Base-by-base conservation (phyloP, 2,888 invertebrate species). In the Morinoia aosen region DNA sequence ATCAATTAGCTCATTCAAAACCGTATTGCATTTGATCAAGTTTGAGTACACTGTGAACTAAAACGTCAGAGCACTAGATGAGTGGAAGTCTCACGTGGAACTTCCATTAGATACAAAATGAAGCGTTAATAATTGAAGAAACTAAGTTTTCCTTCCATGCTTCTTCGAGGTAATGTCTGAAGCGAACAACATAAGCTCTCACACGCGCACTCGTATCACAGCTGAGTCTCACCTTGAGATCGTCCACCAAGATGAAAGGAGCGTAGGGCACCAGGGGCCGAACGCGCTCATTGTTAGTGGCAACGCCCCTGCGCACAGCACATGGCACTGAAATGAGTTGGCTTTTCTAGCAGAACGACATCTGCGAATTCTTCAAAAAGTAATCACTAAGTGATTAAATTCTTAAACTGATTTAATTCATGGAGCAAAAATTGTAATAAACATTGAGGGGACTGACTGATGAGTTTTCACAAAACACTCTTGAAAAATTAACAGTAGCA, bases 231-330 rank as follows among this genome's bases (percentile, higher is more conserved):
- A 93, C 93, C 93, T 93, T 39, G n/a, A 33, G 93, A 19, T 93
- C 96, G n/a, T 97, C 96, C 14, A 97, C 96, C 88, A 97, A 97
- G 64, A 97, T 97, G 58, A 97, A 96, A 25, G 97, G 97, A 91
- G 97, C 97, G 91, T 97, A 96, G 0, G 97, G 96, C n/a, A 97
- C 97, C 25, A 97, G 95, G 25, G 97, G 97, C 11, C 97, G 95
- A 76, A 96, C 97, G 57, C 96, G 96, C 56, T 96, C 96, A 39
- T 90, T 95, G 7, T 96, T 95, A n/a, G 96, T 96, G n/a, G 96
- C 91, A 76, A 96, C 97, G n/a, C 33, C 48, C 48, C 90, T 90
- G 10, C 10, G 90, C 33, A 10, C 90, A 90, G 25, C 76, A 76
- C 2, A 33, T 33, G 33, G 7, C 0, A 76, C 76, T 7, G 33